Evolutionary conservation across 2,113 vertebrate genomes (phyloP), one percentile per base, ranked within the genome.

Genomic region (Heptranchias perlo): DNA sequence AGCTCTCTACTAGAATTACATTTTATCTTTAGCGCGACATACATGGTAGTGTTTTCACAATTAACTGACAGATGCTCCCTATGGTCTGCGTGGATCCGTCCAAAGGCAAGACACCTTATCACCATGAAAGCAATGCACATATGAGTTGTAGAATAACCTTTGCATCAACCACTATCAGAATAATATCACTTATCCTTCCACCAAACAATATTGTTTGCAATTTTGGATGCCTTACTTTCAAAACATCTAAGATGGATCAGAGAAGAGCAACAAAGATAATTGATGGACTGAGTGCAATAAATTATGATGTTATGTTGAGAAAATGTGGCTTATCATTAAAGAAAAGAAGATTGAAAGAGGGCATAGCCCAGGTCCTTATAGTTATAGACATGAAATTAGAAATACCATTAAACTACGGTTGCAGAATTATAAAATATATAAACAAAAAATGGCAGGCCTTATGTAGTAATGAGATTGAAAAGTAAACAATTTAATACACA

Each of bases 21-120:
- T 47, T 65, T 52, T 91, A 91, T 94, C 91, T 94, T 94, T 64
- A 94, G 92, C n/a, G 44, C 39, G 31, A 65, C n/a, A 44, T 23
- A 65, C 6, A 44, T 64, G 91, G 58, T 94, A 64, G 52, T 64
- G 61, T 64, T 64, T 64, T 64, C 91, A 39, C n/a, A 64, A 93
- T 39, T 39, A 64, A 61, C 87, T 58, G 31, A 58, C 87, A 62
- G 82, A 62, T 93, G 35, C 35, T 93, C 54, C 84, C 16, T n/a
- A 11, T 61, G 54, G 18, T 58, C 25, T 35, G 31, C 39, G 47
- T 31, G 8, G n/a, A 65, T 67, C 62, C 3, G 18, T 65, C 35
- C 14, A 23, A 94, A 64, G 4, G n/a, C n/a, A 39, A 67, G 61
- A 94, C 10, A 94, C 14, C 21, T 94, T 6, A 65, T 49, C 62